A percentile compares a stretch with the other conserved stretches of the same genome.
Conservation (phyloP, 2,113 vertebrate species). For the Podarcis cretensis region DNA sequence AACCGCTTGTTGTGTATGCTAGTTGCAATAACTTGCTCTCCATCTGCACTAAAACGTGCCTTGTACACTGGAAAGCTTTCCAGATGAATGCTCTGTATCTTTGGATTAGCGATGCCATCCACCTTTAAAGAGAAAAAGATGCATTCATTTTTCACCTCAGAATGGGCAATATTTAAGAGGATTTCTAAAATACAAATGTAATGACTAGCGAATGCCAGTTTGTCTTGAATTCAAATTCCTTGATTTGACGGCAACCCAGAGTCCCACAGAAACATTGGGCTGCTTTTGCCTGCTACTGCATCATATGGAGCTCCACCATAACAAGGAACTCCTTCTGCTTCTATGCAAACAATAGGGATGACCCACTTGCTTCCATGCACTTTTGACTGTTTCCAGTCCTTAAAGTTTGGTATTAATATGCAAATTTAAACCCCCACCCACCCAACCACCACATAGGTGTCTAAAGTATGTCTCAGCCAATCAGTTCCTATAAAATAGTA, state of each 20-base stretch:
- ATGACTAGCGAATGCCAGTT: too few species aligned
- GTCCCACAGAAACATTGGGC: neutral
- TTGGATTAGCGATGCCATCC: slow-evolving; percentile 91
- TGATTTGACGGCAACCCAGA: neutral
- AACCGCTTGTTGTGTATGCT: slow-evolving; percentile 87
- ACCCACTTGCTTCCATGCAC: neutral
- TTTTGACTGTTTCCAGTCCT: neutral
- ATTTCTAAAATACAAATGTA: neutral
- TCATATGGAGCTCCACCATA: neutral
- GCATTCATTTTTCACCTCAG: neutral
- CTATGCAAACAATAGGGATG: neutral
- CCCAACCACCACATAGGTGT: neutral
- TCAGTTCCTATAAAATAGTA: neutral
- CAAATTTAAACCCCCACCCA: neutral
- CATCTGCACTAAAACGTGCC: slow-evolving; percentile 86
- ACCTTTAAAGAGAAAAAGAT: slow-evolving; percentile 76
- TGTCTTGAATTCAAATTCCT: neutral
- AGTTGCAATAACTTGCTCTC: slow-evolving; percentile 90
- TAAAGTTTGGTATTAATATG: neutral
- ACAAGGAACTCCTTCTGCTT: neutral
- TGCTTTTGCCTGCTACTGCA: neutral
- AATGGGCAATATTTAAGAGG: neutral
- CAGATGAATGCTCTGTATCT: slow-evolving; percentile 94
- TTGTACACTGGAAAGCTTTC: slow-evolving; percentile 89
- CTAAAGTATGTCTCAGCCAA: neutral